Evolutionary conservation across 2,113 vertebrate species (phyloP).

Genomic region (Neopipo cinnamomea): DNA sequence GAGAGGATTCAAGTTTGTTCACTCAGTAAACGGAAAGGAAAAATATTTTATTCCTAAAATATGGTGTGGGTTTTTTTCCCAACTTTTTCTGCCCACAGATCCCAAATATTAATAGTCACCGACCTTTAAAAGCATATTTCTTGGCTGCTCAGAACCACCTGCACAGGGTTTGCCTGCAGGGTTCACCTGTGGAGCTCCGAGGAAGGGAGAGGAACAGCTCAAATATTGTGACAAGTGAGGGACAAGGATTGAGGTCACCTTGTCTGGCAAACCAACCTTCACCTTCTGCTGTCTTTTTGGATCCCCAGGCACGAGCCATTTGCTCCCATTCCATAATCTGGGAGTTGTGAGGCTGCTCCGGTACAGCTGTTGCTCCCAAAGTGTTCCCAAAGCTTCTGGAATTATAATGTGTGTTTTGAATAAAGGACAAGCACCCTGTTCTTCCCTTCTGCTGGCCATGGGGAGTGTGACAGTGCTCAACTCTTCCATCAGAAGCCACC

Average conservation of each 20-base stretch:
- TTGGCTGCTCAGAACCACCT: not conserved
- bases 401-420: not conserved
- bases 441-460: not conserved
- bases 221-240: not conserved
- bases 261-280: not conserved
- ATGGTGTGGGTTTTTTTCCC: rapidly evolving
- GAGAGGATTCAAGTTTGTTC: not conserved
- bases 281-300: not conserved
- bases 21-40: not conserved
- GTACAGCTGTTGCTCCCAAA: not conserved
- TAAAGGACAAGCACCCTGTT: rapidly evolving
- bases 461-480: not conserved
- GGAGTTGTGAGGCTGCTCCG: not conserved
- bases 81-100: not conserved
- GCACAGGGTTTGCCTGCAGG: not conserved
- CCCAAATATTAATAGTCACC: not conserved
- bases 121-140: not conserved
- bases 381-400: not conserved
- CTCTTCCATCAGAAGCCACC: not conserved
- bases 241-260: not conserved
- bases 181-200: not conserved
- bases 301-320: not conserved
- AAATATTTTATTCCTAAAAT: not conserved
- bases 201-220: not conserved
- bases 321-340: not conserved